phyloP scores from a whole-genome alignment of 2,797 vertebrate genomes.

The Brachymystax lenok region DNA sequence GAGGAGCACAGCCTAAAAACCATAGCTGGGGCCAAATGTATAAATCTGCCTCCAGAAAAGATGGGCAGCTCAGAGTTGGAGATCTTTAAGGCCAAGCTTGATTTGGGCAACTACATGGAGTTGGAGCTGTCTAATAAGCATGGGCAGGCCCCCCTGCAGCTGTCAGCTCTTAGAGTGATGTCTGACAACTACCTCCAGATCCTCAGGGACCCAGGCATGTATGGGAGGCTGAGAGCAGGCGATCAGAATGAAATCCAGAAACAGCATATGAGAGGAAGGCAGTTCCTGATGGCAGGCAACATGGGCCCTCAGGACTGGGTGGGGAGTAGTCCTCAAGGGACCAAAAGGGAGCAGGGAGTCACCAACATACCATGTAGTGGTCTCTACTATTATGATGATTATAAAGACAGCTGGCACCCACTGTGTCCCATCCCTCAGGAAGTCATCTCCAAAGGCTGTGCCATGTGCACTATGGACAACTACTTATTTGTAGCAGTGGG shows the following conservation, averaged over 20 bases:
- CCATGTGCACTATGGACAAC: slow-evolving; percentile 91
- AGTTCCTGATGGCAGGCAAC: slow-evolving; percentile 80
- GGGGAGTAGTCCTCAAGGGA: slow-evolving; percentile 22
- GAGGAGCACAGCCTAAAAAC: slow-evolving; percentile 49
- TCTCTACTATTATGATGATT: slow-evolving; percentile 85
- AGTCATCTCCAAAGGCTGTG: slow-evolving; percentile 82
- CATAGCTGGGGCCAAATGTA: slow-evolving; percentile 59
- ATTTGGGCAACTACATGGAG: slow-evolving; percentile 89
- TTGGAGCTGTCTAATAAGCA: slow-evolving; percentile 80
- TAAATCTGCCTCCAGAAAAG: slow-evolving; percentile 51
- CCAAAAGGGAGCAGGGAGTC: slow-evolving; percentile 26
- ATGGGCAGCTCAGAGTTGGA: slow-evolving; percentile 60
- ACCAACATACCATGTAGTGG: slow-evolving; percentile 62
- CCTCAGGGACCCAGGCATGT: slow-evolving; percentile 81
- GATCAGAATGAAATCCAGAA: slow-evolving; percentile 85
- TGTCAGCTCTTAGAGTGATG: slow-evolving; percentile 86
- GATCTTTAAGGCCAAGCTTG: slow-evolving; percentile 69
- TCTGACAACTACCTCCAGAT: slow-evolving; percentile 91
- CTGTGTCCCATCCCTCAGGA: slow-evolving; percentile 82
- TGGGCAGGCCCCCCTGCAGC: slow-evolving; percentile 66
- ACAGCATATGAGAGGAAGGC: slow-evolving; percentile 76
- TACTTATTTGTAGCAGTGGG: slow-evolving; percentile 90
- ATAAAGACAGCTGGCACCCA: slow-evolving; percentile 77
- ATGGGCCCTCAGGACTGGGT: slow-evolving; percentile 75
- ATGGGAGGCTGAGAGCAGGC: slow-evolving; percentile 76